A percentile compares a stretch with the other conserved stretches of the same genome.
These are phyloP conservation scores for Pantherophis vulpinus DNA, from an alignment of 2,797 vertebrate genomes.

Conservation along the genomic window DNA sequence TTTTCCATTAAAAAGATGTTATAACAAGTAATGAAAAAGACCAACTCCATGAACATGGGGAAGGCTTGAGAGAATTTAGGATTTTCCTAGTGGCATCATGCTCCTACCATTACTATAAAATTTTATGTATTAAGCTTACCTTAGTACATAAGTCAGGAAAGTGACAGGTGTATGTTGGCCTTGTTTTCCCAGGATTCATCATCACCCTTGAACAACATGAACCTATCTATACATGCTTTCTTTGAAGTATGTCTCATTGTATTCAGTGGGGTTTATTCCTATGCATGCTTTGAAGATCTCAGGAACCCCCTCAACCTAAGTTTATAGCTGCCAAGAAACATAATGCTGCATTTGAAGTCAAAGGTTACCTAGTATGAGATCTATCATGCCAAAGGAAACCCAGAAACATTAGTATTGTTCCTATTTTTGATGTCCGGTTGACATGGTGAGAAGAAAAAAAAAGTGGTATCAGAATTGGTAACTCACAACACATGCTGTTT, in stretches of 20 bases:
- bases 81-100: background rate
- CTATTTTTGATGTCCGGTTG: background rate
- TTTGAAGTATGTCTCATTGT: background rate
- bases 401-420: background rate
- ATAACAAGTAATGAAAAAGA: background rate
- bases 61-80: background rate
- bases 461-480: background rate
- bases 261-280: background rate
- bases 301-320: background rate
- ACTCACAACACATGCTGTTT: background rate
- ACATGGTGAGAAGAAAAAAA: background rate
- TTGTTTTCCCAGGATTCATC: background rate
- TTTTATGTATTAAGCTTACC: background rate
- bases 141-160: background rate
- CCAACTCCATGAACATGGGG: background rate
- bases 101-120: background rate
- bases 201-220: background rate
- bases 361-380: background rate
- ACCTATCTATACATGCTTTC: background rate
- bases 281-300: background rate
- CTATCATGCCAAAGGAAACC: background rate
- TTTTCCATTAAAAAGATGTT: background rate
- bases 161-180: too few relatives aligned
- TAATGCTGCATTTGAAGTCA: background rate
- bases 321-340: background rate